These are phyloP conservation scores for Plecturocebus donacophilus DNA, from an alignment of 2,113 vertebrate genomes.

Conservation along the genomic window DNA sequence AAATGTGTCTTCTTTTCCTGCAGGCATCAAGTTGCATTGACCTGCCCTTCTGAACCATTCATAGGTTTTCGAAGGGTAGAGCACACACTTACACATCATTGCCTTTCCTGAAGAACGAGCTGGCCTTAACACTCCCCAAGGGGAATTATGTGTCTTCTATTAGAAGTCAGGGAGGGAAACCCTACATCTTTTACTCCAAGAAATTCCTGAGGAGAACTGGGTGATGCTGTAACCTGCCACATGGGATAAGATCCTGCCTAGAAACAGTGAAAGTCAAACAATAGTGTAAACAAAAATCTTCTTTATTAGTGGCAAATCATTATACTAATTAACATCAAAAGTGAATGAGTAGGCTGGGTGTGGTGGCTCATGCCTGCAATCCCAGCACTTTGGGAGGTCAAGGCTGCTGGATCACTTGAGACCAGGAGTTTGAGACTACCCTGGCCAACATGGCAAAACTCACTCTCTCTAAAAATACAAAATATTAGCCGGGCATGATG, in stretches of 20 bases:
- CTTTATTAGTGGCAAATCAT: neutral
- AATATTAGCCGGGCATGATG: fast-evolving
- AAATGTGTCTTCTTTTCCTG: constrained; percentile 40
- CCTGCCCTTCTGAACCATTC: constrained; percentile 50
- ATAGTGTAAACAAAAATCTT: constrained; percentile 44
- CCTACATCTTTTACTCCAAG: neutral
- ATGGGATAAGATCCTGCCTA: constrained; percentile 25
- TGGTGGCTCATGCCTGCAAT: too few relatives aligned
- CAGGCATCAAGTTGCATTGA: constrained; percentile 31
- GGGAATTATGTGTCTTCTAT: neutral
- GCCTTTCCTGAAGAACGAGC: neutral
- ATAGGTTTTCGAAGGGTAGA: neutral
- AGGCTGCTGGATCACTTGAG: too few relatives aligned
- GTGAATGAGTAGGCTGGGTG: neutral
- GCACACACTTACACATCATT: neutral
- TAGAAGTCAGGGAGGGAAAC: constrained; percentile 29
- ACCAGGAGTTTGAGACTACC: too few relatives aligned
- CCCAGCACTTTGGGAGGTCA: too few relatives aligned
- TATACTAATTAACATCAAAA: neutral
- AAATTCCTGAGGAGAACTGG: constrained; percentile 46
- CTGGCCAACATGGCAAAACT: too few relatives aligned
- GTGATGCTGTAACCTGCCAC: constrained; percentile 33
- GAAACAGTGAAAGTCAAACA: constrained; percentile 65
- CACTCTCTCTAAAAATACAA: too few relatives aligned
- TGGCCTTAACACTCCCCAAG: neutral